These are phyloP conservation scores for Branchipolynoe longqiensis DNA, from an alignment of 2,888 invertebrate species.

Conservation along the genomic window DNA sequence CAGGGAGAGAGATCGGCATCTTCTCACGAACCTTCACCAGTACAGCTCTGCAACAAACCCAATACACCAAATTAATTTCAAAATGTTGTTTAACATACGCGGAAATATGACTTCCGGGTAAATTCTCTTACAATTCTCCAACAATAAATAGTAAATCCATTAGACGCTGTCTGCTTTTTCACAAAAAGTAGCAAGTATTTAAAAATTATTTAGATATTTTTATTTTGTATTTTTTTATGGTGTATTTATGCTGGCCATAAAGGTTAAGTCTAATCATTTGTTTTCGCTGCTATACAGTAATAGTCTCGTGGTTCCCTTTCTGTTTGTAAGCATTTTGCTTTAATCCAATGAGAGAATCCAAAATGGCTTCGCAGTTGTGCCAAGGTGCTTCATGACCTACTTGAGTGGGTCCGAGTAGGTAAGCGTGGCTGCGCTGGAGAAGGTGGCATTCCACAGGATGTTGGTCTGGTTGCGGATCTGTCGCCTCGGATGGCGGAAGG, in stretches of 20 bases:
- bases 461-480: conserved; percentile 74
- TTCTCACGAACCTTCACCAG: conserved; percentile 76
- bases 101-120: too few species aligned
- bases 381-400: neutral
- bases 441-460: conserved; percentile 77
- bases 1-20: conserved; percentile 73
- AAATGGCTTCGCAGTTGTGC: too few species aligned
- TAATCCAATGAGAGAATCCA: too few species aligned
- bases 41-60: conserved; percentile 58
- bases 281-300: too few species aligned
- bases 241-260: too few species aligned
- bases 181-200: neutral
- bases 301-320: too few species aligned
- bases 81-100: neutral
- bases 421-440: conserved; percentile 71
- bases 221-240: neutral
- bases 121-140: too few species aligned
- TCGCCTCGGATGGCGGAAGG: conserved; percentile 74
- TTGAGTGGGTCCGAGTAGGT: conserved; percentile 75
- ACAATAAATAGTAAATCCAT: too few species aligned
- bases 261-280: too few species aligned
- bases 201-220: neutral
- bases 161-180: too few species aligned
- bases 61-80: neutral
- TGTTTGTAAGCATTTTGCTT: too few species aligned